These are phyloP conservation scores for Molothrus aeneus DNA, from an alignment of 2,797 vertebrate genomes.

Conservation along the genomic window DNA sequence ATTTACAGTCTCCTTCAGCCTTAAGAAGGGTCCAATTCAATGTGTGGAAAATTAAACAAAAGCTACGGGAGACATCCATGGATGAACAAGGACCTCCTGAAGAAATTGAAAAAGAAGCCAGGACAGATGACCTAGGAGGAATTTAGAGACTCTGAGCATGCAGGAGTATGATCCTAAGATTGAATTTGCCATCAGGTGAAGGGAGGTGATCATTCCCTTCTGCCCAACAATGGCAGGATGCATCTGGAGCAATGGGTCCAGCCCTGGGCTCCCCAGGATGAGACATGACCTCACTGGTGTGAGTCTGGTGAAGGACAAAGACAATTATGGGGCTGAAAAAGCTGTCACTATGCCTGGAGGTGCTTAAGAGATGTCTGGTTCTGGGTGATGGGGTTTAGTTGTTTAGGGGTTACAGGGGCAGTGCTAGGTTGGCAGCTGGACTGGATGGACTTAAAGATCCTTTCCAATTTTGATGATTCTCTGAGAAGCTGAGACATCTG, in stretches of 20 bases:
- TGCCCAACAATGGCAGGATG: background rate
- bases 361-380: background rate
- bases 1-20: background rate
- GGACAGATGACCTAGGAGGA: background rate
- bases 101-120: background rate
- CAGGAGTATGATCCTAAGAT: background rate
- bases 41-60: background rate
- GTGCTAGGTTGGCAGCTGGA: background rate
- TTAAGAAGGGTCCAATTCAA: background rate
- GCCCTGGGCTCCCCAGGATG: background rate
- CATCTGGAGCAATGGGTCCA: fast-evolving
- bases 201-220: background rate
- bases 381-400: background rate
- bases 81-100: background rate
- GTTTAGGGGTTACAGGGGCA: background rate
- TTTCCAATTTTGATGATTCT: background rate
- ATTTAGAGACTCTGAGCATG: background rate
- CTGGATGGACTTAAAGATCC: background rate
- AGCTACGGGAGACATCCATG: background rate
- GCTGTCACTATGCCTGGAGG: background rate
- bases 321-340: background rate
- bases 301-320: background rate
- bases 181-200: background rate
- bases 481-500: background rate
- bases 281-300: background rate